These are phyloP conservation scores for Heterotis niloticus DNA, from an alignment of 2,113 vertebrate species.

Conservation along the genomic window DNA sequence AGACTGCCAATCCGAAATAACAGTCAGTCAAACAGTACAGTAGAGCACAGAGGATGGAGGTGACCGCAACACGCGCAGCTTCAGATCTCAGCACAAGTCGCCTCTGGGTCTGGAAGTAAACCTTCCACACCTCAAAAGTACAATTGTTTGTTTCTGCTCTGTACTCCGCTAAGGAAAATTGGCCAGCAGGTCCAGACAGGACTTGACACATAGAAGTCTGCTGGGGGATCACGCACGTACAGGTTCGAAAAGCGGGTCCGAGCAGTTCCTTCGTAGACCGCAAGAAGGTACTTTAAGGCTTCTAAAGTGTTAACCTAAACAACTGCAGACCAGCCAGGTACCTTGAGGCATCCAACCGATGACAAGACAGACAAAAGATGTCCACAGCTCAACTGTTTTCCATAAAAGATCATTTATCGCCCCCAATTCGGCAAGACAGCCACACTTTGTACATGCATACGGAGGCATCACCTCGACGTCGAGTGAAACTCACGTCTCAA, in stretches of 20 bases:
- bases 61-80: neutral
- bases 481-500: too few species aligned
- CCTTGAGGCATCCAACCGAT: too few species aligned
- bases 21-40: neutral
- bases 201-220: conserved; percentile 27
- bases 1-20: neutral
- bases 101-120: neutral
- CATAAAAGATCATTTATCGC: too few species aligned
- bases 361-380: too few species aligned
- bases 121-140: neutral
- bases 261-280: neutral
- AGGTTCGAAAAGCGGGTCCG: neutral
- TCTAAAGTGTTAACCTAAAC: neutral
- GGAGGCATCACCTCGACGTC: too few species aligned
- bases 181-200: conserved; percentile 42
- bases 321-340: too few species aligned
- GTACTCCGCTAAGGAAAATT: conserved; percentile 19
- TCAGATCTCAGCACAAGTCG: neutral
- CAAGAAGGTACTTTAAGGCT: neutral
- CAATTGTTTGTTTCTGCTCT: neutral
- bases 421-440: too few species aligned
- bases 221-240: neutral
- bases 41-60: neutral
- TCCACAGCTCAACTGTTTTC: too few species aligned
- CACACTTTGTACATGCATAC: too few species aligned